Percentiles rank a stretch among this genome's conserved stretches.
Conservation (phyloP, 2,797 vertebrate genomes). For the Micropoecilia bifurca region DNA sequence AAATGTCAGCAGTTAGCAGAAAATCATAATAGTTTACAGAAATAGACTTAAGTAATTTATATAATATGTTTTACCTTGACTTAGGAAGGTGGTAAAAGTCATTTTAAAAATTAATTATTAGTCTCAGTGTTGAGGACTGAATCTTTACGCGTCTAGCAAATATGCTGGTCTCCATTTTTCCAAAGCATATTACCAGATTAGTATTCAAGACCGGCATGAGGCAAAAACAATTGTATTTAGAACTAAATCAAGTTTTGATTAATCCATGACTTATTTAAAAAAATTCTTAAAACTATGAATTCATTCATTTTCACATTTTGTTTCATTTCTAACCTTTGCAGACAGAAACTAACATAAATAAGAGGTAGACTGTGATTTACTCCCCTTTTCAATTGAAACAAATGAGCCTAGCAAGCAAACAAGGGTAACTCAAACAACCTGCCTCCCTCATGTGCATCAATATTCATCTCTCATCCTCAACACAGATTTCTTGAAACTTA, state of each 20-base stretch:
- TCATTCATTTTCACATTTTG: background rate
- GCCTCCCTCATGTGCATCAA: background rate
- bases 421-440: background rate
- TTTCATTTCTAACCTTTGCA: background rate
- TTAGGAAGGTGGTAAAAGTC: background rate
- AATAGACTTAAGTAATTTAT: background rate
- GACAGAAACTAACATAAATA: background rate
- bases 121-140: background rate
- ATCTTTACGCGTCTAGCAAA: background rate
- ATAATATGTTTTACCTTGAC: background rate
- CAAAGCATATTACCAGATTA: background rate
- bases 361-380: background rate
- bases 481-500: background rate
- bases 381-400: background rate
- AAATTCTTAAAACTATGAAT: background rate
- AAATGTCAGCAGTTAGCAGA: background rate
- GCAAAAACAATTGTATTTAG: background rate
- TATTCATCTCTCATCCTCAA: background rate
- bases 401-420: background rate
- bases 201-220: background rate
- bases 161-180: background rate
- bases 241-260: background rate
- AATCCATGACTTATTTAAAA: background rate
- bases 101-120: background rate
- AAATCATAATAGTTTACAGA: background rate